Evolutionary conservation across 2,888 invertebrate genomes (phyloP), one percentile per base, ranked within the genome.

Genomic region (Epinotia ramella): DNA sequence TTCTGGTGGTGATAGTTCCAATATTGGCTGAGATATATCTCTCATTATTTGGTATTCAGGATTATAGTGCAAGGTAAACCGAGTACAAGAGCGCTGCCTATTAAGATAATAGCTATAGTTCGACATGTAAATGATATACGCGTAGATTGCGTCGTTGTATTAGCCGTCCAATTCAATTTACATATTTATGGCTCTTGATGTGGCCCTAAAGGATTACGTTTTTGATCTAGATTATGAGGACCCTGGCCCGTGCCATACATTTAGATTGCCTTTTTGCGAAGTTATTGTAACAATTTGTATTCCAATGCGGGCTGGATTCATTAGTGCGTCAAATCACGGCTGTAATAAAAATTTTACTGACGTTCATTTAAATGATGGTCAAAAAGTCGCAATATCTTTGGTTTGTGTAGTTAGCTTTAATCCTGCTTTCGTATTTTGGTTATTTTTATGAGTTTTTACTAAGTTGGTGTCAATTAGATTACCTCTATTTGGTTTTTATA

Each of bases 101-200:
- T 68, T 72, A 49, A 65, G 66, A 63, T 77, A 75, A 77, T 75
- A 65, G 53, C 59, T 44, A 44, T 75, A 72, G 75, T 75, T 75
- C 71, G 72, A 53, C 63, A 72, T 72, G 77, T 68, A 75, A 77
- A 75, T 72, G 74, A 70, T 57, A 74, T 77, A 77, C 33, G 68
- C 53, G 46, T 77, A 75, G 75, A 77, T 77, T 75, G 63, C 66
- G 53, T 49, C 64, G 71, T 46, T 60, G 62, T 71, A 77, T 77
- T 78, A 78, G 76, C 65, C 68, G 72, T 75, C 72, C 74, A 62
- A 77, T 77, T 77, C 73, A 78, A 79, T 80, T 78, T 79, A 73
- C 79, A 78, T 77, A 81, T 79, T 81, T 78, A 81, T 80, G 72
- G 78, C 72, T 59, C 74, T 57, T 75, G 74, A 79, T 78, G 66